Evolutionary conservation across 2,797 vertebrate species (phyloP).

Genomic region (Ambastaia sidthimunki): DNA sequence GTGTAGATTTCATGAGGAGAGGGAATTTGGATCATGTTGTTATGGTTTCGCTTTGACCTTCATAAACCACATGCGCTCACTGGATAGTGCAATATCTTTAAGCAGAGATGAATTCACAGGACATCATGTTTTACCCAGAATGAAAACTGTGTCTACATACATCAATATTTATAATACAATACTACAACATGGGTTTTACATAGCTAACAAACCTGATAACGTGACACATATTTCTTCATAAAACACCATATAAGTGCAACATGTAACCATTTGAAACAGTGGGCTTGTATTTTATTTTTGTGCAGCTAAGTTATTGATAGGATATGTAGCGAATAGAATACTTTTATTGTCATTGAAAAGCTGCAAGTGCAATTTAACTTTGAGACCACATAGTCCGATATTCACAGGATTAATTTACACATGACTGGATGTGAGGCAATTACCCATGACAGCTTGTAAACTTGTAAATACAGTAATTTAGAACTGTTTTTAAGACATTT

Average conservation of each 20-base stretch:
- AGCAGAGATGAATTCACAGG: conserved; percentile 77
- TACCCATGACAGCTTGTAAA: background rate
- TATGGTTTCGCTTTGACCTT: conserved; percentile 81
- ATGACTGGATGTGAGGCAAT: background rate
- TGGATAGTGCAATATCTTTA: conserved; percentile 67
- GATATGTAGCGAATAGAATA: background rate
- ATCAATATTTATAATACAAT: conserved; percentile 75
- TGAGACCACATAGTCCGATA: background rate
- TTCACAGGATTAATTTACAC: conserved; percentile 3
- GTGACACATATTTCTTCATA: background rate
- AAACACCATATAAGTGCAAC: background rate
- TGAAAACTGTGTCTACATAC: conserved; percentile 75
- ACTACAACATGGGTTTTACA: conserved; percentile 63
- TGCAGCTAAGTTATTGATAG: background rate
- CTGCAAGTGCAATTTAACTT: background rate
- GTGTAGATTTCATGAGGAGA: conserved; percentile 81
- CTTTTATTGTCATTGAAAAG: too few species aligned
- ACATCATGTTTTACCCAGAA: conserved; percentile 75
- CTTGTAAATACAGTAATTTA: conserved; percentile 4
- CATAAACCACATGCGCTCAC: conserved; percentile 76
- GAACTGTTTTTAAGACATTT: background rate
- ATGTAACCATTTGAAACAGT: background rate
- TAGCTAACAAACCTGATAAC: conserved; percentile 34
- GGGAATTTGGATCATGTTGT: conserved; percentile 80
- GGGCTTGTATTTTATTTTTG: background rate